A percentile compares a stretch with the other conserved stretches of the same genome.
Conservation (phyloP, 2,797 vertebrate species). For the Pristis pectinata region DNA sequence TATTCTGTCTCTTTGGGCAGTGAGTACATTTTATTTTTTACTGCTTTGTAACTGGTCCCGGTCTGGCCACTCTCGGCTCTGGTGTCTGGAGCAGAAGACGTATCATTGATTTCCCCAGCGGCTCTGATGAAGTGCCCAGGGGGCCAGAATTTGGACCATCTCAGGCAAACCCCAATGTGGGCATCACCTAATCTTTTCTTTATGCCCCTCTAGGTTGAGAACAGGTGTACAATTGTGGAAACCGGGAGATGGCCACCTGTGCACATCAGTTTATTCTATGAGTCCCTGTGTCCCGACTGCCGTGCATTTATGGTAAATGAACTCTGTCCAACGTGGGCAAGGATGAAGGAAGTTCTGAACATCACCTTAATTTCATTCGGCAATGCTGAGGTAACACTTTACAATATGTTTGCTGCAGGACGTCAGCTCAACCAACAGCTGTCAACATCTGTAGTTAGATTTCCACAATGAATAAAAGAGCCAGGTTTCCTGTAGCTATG, state of each 20-base stretch:
- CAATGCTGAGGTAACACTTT: not conserved
- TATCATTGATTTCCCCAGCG: not conserved
- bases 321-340: not conserved
- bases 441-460: not conserved
- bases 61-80: not conserved
- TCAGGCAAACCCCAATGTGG: too few species aligned
- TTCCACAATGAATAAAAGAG: not conserved
- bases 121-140: not conserved
- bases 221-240: not conserved
- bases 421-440: not conserved
- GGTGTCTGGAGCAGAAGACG: not conserved
- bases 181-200: not conserved
- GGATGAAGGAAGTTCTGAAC: not conserved
- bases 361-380: not conserved
- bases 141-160: not conserved
- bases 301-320: not conserved
- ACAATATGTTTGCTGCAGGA: not conserved
- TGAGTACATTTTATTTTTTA: not conserved
- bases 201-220: not conserved
- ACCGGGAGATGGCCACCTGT: not conserved
- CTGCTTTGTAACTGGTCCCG: not conserved
- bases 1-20: not conserved
- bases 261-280: conserved; percentile 6
- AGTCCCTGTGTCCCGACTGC: not conserved
- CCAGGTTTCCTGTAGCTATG: not conserved